phyloP scores from a whole-genome alignment of 2,797 vertebrate genomes.

The Gobio occitaniae region DNA sequence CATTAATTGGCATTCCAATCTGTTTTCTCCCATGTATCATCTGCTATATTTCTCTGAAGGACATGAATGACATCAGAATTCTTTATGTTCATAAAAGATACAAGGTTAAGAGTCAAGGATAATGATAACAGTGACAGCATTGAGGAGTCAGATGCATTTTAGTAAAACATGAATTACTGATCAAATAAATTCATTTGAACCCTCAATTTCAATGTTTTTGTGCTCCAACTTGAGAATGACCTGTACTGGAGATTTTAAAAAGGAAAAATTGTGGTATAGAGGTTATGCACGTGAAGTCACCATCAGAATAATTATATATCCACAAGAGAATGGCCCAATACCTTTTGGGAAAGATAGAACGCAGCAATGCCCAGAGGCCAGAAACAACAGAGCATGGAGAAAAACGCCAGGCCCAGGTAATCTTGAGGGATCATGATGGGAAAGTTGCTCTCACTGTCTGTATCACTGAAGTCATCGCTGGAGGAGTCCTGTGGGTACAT shows the following conservation, averaged over 20 bases:
- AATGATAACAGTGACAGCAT: not conserved
- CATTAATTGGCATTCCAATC: conserved; percentile 30
- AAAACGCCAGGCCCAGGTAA: conserved; percentile 89
- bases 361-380: conserved; percentile 91
- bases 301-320: not conserved
- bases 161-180: not conserved
- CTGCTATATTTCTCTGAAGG: conserved; percentile 11
- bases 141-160: not conserved
- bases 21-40: conserved; percentile 12
- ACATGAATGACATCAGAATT: conserved; percentile 34
- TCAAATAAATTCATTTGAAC: not conserved
- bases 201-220: not conserved
- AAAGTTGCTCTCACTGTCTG: conserved; percentile 83
- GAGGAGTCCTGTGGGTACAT: conserved; percentile 77
- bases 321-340: conserved; percentile 56
- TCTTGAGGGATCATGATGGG: conserved; percentile 87
- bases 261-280: no score
- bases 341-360: conserved; percentile 92
- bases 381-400: conserved; percentile 94
- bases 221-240: not conserved
- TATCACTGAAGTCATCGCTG: conserved; percentile 85
- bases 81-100: not conserved
- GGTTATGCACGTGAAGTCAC: no score
- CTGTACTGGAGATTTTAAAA: not conserved
- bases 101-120: not conserved